Evolutionary conservation across 2,113 vertebrate genomes (phyloP).

Genomic region (Columbina picui): DNA sequence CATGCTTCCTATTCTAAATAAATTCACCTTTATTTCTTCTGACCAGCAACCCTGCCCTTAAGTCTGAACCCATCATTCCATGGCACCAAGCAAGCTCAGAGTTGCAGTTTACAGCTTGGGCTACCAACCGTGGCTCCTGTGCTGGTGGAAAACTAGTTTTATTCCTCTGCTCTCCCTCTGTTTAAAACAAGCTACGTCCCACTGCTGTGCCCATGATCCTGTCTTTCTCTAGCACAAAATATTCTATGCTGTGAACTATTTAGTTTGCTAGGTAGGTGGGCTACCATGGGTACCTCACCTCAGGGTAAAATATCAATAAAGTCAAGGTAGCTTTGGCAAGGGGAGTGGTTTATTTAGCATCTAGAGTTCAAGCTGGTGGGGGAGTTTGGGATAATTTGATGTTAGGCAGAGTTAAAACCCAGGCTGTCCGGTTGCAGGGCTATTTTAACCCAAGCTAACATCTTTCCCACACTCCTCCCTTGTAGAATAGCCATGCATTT

Average conservation of each 20-base stretch:
- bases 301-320: not conserved
- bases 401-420: not conserved
- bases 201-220: fast-evolving
- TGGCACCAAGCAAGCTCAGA: fast-evolving
- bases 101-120: not conserved
- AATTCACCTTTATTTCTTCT: not conserved
- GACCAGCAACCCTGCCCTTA: not conserved
- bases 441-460: conserved; percentile 42
- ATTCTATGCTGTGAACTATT: not conserved
- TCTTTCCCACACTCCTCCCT: conserved; percentile 60
- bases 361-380: not conserved
- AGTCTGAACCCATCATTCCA: not conserved
- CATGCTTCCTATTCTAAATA: fast-evolving
- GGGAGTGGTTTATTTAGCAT: not conserved
- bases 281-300: fast-evolving
- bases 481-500: not conserved
- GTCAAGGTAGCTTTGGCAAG: not conserved
- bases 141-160: not conserved
- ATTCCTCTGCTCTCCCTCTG: not conserved
- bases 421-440: not conserved
- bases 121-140: not conserved
- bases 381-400: conserved; percentile 26
- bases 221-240: not conserved
- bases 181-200: not conserved
- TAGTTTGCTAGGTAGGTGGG: not conserved